Conservation (phyloP, 2,888 invertebrate genomes). For the Tetranychus truncatus region DNA sequence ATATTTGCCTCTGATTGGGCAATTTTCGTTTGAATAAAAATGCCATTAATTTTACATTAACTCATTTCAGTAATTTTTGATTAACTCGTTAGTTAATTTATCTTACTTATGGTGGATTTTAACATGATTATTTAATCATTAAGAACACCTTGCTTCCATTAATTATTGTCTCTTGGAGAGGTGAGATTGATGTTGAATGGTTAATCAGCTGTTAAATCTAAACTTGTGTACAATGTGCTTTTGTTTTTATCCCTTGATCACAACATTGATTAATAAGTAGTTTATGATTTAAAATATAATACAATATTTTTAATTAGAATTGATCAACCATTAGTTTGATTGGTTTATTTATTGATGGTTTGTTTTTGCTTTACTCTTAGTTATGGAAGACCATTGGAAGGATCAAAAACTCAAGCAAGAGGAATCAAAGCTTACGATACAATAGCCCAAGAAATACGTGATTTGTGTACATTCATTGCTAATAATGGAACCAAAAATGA, state of each 20-base stretch:
- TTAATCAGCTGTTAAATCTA: too few species aligned
- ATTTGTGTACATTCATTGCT: not conserved
- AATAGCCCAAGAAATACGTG: not conserved
- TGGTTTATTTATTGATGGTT: not conserved
- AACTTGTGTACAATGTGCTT: not conserved
- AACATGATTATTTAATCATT: not conserved
- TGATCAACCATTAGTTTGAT: not conserved
- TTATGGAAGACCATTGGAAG: constrained; percentile 9
- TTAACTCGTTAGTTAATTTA: too few species aligned
- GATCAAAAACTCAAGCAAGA: constrained; percentile 8
- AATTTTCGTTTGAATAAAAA: too few species aligned
- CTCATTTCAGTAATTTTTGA: too few species aligned
- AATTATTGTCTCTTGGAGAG: not conserved
- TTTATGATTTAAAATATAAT: too few species aligned
- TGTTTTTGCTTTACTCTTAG: not conserved
- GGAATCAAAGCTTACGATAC: constrained; percentile 7
- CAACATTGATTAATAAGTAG: too few species aligned
- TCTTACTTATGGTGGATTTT: too few species aligned
- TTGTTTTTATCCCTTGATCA: too few species aligned
- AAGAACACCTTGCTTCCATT: not conserved
- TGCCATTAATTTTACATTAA: too few species aligned
- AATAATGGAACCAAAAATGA: not conserved
- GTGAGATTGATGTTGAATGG: not conserved
- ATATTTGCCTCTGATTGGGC: too few species aligned
- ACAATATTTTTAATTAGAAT: too few species aligned